Percentiles rank a stretch among this genome's conserved stretches.
phyloP scores from a whole-genome alignment of 92 coral and sea anemone genomes.

The Hydrozoanthus gracilis region DNA sequence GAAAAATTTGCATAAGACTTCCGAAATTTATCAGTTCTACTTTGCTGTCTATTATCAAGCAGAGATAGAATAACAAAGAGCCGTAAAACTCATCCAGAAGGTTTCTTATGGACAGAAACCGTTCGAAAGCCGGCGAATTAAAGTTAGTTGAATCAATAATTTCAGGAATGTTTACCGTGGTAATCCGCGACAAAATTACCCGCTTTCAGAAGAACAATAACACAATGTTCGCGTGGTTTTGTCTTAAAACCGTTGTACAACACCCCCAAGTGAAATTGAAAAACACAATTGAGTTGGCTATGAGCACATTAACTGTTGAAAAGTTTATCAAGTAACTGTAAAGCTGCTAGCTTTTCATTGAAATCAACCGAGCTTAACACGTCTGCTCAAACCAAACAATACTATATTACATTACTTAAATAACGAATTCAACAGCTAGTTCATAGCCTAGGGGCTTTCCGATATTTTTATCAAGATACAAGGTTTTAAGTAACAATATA shows the following conservation, averaged over 20 bases:
- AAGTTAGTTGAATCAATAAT: background rate
- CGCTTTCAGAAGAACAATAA: slow-evolving; percentile 20
- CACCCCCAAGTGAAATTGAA: background rate
- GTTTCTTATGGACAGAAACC: background rate
- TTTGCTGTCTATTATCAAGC: background rate
- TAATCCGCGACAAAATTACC: slow-evolving; percentile 16
- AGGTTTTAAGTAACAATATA: slow-evolving; percentile 26
- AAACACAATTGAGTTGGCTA: background rate
- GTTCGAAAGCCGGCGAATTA: background rate
- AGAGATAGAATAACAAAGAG: background rate
- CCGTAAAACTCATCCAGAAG: background rate
- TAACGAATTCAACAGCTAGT: background rate
- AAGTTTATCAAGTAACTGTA: background rate
- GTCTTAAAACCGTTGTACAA: slow-evolving; percentile 1
- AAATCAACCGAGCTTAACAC: slow-evolving; percentile 4
- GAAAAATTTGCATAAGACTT: slow-evolving; percentile 10
- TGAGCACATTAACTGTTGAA: background rate
- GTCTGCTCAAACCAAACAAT: slow-evolving; percentile 6
- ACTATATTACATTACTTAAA: slow-evolving; percentile 23
- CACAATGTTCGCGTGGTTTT: slow-evolving; percentile 5
- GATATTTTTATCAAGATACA: background rate
- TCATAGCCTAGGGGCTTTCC: slow-evolving; percentile 40
- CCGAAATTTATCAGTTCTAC: background rate
- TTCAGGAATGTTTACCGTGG: slow-evolving; percentile 36
- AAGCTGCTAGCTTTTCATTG: background rate